Percentiles rank a stretch among this genome's conserved stretches.
phyloP scores from a whole-genome alignment of 2,113 vertebrate species.

The Macaca mulatta region DNA sequence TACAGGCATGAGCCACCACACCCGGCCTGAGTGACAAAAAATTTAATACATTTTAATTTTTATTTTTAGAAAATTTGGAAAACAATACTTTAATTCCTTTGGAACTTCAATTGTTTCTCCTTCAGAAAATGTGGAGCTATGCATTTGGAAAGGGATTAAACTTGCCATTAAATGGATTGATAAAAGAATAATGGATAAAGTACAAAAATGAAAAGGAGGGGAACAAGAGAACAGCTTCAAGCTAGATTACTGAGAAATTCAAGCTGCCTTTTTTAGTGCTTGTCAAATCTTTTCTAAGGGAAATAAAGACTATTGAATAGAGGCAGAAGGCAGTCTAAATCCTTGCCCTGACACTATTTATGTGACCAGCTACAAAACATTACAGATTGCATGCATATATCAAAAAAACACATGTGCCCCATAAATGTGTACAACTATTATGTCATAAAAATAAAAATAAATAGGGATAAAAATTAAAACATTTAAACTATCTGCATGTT shows the following conservation, averaged over 20 bases:
- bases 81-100: background rate
- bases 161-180: background rate
- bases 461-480: background rate
- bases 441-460: background rate
- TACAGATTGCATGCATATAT: background rate
- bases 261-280: background rate
- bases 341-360: background rate
- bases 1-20: too few relatives aligned
- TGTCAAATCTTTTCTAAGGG: background rate
- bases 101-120: background rate
- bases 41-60: background rate
- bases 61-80: conserved; percentile 3
- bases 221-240: background rate
- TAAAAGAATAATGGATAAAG: conserved; percentile 1
- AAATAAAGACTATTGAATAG: background rate
- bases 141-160: background rate
- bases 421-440: background rate
- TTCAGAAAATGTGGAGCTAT: background rate
- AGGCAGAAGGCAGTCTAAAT: background rate
- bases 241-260: background rate
- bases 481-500: background rate
- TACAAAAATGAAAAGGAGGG: background rate
- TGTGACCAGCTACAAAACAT: background rate
- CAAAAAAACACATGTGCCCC: background rate
- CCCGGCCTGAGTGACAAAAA: too few relatives aligned